These are phyloP conservation scores for Drosophila villosipedis DNA, from an alignment of 2,888 invertebrate species.

Conservation along the genomic window DNA sequence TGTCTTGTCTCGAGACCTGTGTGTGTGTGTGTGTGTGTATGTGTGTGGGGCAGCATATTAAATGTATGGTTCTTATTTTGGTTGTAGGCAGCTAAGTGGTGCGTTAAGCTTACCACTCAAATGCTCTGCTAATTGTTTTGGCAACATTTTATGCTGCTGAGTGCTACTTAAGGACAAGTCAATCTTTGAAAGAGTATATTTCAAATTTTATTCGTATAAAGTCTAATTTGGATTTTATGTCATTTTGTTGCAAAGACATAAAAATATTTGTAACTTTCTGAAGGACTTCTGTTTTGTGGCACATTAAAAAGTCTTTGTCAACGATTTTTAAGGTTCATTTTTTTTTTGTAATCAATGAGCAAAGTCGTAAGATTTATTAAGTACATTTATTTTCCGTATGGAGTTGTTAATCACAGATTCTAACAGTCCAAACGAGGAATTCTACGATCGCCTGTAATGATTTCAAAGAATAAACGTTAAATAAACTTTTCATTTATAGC, in stretches of 20 bases:
- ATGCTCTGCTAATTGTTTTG: constrained; percentile 54
- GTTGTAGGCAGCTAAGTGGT: constrained; percentile 37
- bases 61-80: constrained; percentile 27
- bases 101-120: constrained; percentile 48
- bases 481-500: neutral
- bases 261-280: neutral
- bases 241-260: constrained; percentile 1
- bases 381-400: neutral
- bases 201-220: neutral
- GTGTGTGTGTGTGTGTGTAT: neutral
- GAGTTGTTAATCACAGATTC: neutral
- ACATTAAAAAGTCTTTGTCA: neutral
- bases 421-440: constrained; percentile 11
- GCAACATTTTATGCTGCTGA: constrained; percentile 23
- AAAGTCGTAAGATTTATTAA: neutral
- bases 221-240: neutral
- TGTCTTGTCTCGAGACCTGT: constrained; percentile 8
- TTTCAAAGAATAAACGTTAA: neutral
- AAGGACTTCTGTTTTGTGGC: neutral
- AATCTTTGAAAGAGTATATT: constrained; percentile 11
- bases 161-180: constrained; percentile 13
- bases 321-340: neutral
- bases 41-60: constrained; percentile 24
- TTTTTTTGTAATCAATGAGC: neutral
- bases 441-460: constrained; percentile 2